phyloP scores from a whole-genome alignment of 1,140 invertebrate species.

The Platyscapa corneri region DNA sequence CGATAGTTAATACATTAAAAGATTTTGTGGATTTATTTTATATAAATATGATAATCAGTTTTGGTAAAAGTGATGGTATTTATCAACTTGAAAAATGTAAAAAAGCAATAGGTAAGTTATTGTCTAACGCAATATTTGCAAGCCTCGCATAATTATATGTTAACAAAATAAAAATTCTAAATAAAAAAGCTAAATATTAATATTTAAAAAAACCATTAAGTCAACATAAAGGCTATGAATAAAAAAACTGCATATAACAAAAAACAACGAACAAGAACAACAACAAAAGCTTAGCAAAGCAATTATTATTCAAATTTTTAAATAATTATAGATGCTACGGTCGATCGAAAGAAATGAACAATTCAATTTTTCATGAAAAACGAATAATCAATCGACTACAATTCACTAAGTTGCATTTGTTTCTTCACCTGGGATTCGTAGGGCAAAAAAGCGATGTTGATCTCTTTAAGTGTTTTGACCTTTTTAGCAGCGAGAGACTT shows the following conservation, averaged over 20 bases:
- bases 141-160: slow-evolving; percentile 20
- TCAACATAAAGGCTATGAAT: background rate
- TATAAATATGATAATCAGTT: background rate
- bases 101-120: background rate
- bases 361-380: background rate
- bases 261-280: background rate
- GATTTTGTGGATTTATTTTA: too few species aligned
- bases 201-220: background rate
- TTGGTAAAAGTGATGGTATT: background rate
- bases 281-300: background rate
- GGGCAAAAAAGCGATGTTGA: slow-evolving; percentile 99
- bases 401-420: background rate
- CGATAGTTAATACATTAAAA: too few species aligned
- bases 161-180: background rate
- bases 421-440: slow-evolving; percentile 95
- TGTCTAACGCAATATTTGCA: slow-evolving; percentile 38
- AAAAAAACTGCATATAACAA: background rate
- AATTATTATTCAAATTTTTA: background rate
- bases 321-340: background rate
- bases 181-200: background rate
- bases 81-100: background rate
- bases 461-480: slow-evolving; percentile 99
- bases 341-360: background rate
- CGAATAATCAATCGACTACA: background rate
- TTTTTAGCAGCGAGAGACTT: slow-evolving; percentile 95